These are phyloP conservation scores for Chaetura pelagica DNA, from an alignment of 2,113 vertebrate species.

Conservation along the genomic window DNA sequence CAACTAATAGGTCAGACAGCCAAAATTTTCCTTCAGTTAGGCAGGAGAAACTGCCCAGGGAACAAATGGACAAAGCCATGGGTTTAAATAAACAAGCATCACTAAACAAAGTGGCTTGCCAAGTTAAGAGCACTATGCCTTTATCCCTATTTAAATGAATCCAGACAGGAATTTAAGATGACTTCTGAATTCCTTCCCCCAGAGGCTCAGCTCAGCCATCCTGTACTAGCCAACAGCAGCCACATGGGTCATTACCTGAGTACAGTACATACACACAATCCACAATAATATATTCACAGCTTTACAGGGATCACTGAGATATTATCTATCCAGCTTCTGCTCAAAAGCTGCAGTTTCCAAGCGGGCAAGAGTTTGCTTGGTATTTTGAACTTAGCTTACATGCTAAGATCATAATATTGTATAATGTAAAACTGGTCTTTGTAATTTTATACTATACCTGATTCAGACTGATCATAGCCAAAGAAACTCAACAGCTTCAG, in stretches of 20 bases:
- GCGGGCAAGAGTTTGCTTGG: background rate
- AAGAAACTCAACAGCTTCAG: constrained; percentile 95
- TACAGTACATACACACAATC: background rate
- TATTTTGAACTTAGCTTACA: background rate
- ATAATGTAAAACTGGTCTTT: background rate
- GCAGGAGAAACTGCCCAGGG: constrained; percentile 28
- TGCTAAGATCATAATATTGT: background rate
- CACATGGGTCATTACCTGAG: background rate
- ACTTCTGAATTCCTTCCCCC: background rate
- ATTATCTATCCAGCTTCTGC: background rate
- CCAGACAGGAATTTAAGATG: background rate
- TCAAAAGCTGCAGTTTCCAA: background rate
- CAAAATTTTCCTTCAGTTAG: constrained; percentile 27
- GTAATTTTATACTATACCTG: constrained; percentile 75
- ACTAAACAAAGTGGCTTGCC: constrained; percentile 27
- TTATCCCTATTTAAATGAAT: background rate
- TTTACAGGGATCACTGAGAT: background rate
- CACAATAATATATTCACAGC: background rate
- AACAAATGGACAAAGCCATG: constrained; percentile 9
- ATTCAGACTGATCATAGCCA: constrained; percentile 87
- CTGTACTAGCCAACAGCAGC: background rate
- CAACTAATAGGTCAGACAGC: constrained; percentile 15
- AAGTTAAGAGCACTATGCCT: constrained; percentile 34
- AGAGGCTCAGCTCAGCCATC: background rate
- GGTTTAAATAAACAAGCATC: constrained; percentile 55